A percentile compares a stretch with the other conserved stretches of the same genome.
Evolutionary conservation across 2,113 vertebrate genomes (phyloP).

Genomic region (Tupaia tana): DNA sequence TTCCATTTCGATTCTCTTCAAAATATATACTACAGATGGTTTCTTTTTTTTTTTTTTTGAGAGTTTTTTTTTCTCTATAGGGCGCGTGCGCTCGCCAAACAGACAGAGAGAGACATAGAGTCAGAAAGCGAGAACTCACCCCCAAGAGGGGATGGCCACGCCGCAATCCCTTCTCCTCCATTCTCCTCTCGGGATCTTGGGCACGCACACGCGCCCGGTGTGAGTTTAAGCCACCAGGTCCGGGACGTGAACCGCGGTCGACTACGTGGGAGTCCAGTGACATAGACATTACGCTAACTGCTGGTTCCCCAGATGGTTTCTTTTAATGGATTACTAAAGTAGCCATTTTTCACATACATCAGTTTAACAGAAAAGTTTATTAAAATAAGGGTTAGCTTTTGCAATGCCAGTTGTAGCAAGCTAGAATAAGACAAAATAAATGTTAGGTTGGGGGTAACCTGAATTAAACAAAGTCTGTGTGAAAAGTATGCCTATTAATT

Average conservation of each 20-base stretch:
- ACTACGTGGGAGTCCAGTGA: too few relatives aligned
- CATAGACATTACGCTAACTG: too few relatives aligned
- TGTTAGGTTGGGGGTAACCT: not conserved
- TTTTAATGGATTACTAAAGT: not conserved
- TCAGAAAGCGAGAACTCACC: too few relatives aligned
- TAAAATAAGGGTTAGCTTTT: not conserved
- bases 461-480: not conserved
- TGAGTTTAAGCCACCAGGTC: too few relatives aligned
- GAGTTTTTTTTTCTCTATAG: too few relatives aligned
- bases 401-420: not conserved
- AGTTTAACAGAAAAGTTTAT: not conserved
- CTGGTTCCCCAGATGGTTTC: not conserved
- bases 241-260: too few relatives aligned
- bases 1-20: not conserved
- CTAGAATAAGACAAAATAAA: not conserved
- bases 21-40: not conserved
- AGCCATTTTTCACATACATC: not conserved
- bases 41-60: slow-evolving; percentile 14
- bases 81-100: too few relatives aligned
- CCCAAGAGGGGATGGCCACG: too few relatives aligned
- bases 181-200: too few relatives aligned
- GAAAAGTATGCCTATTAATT: slow-evolving; percentile 44
- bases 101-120: too few relatives aligned
- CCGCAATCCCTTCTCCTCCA: too few relatives aligned
- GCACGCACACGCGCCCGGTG: too few relatives aligned